Evolutionary conservation across 2,888 invertebrate genomes (phyloP), one percentile per base, ranked within the genome.

Genomic region (Heliconius cydno): DNA sequence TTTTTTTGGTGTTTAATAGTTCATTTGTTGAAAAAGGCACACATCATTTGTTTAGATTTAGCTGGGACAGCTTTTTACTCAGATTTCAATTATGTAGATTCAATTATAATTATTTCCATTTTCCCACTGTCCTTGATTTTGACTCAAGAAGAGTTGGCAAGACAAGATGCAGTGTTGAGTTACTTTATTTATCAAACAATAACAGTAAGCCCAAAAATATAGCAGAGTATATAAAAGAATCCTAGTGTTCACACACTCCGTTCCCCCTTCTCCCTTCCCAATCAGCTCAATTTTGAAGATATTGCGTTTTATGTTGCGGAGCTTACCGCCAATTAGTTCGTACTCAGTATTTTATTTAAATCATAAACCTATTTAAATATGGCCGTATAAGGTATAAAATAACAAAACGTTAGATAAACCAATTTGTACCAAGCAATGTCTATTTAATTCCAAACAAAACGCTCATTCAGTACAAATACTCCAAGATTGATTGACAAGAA

Each of bases 401-500:
- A 73, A 12, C 15, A 30, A 52, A 28, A 46, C 15, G 30, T 22
- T 34, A 46, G 60, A 34, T 72, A 25, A 70, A 38, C 57, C 30
- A 77, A 77, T 76, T 76, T 52, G 41, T 77, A 77, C 38, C 22
- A 68, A 38, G 46, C 19, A 71, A 52, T 76, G 52, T 38, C 2
- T 19, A 46, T 52, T 41, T 60, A 63, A 46, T 65, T 79, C 25
- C n/a, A 12, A 70, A 66, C 60, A 71, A 75, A 65, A 34, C n/a
- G 22, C 25, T 65, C 60, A 25, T 46, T 60, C 60, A 63, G 25
- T 30, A 72, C 34, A 80, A 82, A 79, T 80, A 82, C 78, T 80
- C 77, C 77, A 82, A 79, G 78, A 74, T 57, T 67, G 76, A 81
- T 83, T 83, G 77, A 80, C 77, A 77, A 80, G 67, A 78, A 76